These are phyloP conservation scores for Apamea crenata DNA, from an alignment of 2,888 invertebrate species.

Conservation along the genomic window DNA sequence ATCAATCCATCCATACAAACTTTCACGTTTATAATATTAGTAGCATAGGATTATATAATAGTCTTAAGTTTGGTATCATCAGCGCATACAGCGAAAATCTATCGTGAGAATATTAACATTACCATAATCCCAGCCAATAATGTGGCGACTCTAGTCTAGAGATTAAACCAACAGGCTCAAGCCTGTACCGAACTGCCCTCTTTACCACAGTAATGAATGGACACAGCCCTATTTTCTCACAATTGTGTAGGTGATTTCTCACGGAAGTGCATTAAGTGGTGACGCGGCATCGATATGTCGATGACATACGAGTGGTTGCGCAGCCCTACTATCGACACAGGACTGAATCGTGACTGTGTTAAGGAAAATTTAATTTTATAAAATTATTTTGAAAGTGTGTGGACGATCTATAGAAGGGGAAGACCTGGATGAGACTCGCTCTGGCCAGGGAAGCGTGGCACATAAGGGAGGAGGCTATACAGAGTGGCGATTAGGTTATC, in stretches of 20 bases:
- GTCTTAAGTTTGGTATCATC: neutral
- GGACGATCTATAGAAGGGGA: too few species aligned
- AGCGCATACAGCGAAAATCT: neutral
- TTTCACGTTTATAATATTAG: too few species aligned
- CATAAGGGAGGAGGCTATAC: too few species aligned
- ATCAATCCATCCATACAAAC: too few species aligned
- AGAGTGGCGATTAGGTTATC: too few species aligned
- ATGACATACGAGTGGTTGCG: conserved; percentile 59
- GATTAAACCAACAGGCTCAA: conserved; percentile 45
- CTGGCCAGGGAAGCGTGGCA: too few species aligned
- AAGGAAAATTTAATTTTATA: neutral
- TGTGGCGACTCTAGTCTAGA: conserved; percentile 27
- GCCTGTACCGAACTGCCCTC: conserved; percentile 34
- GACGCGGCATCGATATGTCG: conserved; percentile 61
- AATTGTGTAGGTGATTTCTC: conserved; percentile 70
- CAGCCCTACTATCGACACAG: conserved; percentile 50
- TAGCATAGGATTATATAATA: neutral
- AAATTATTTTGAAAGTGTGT: neutral
- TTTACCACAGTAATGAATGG: conserved; percentile 49
- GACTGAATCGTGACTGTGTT: conserved; percentile 17
- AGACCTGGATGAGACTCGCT: too few species aligned
- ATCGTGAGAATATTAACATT: conserved; percentile 32
- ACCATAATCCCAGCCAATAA: conserved; percentile 20
- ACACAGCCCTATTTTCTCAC: conserved; percentile 63
- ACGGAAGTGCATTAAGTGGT: conserved; percentile 71